These are phyloP conservation scores for Drosophila auraria DNA, from an alignment of 1,140 invertebrate genomes.

Conservation along the genomic window DNA sequence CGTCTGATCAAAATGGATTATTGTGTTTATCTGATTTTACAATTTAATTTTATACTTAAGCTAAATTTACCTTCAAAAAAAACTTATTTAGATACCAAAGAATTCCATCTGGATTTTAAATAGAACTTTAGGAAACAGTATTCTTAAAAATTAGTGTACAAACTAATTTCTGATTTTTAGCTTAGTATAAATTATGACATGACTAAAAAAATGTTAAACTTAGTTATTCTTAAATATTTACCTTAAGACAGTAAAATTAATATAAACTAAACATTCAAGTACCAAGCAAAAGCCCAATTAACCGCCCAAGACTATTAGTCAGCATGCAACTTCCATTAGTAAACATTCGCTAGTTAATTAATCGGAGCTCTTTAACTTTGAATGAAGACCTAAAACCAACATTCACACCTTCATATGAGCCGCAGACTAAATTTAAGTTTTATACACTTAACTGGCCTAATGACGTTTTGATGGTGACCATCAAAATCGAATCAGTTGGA, in stretches of 20 bases:
- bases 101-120: no score
- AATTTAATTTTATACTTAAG: background rate
- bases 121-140: no score
- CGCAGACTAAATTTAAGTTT: constrained; percentile 67
- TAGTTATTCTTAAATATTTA: background rate
- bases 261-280: background rate
- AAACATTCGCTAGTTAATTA: constrained; percentile 48
- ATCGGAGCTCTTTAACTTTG: constrained; percentile 36
- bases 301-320: constrained; percentile 6
- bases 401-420: constrained; percentile 32
- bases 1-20: no score
- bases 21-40: no score
- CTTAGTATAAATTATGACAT: background rate
- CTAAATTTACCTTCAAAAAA: background rate
- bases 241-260: background rate
- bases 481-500: constrained; percentile 81
- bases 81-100: background rate
- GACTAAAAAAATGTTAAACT: background rate
- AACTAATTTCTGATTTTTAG: background rate
- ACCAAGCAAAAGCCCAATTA: constrained; percentile 1
- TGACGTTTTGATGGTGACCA: constrained; percentile 79
- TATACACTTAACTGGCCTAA: constrained; percentile 69
- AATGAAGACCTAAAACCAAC: constrained; percentile 26
- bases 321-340: constrained; percentile 23
- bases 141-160: no score